These are phyloP conservation scores for Galbula dea DNA, from an alignment of 2,113 vertebrate genomes.

Conservation along the genomic window DNA sequence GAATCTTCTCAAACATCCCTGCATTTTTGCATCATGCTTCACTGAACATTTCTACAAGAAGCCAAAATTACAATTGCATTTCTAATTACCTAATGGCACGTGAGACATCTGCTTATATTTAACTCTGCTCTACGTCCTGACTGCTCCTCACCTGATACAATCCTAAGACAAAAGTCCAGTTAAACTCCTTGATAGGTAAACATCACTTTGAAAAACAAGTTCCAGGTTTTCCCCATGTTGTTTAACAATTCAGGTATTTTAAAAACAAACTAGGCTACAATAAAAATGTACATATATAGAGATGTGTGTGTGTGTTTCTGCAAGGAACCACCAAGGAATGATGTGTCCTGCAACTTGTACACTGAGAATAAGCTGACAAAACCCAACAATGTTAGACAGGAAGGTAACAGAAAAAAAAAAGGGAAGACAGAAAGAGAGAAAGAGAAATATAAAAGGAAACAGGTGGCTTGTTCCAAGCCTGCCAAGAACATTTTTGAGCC, in stretches of 20 bases:
- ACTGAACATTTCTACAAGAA: not conserved
- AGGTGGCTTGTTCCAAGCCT: slow-evolving; percentile 21
- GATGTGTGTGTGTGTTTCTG: not conserved
- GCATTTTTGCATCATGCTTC: not conserved
- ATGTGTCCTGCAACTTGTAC: not conserved
- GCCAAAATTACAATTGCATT: not conserved
- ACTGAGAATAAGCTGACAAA: not conserved
- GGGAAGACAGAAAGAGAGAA: no score
- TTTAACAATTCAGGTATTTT: not conserved
- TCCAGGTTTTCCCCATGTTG: not conserved
- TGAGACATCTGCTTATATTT: not conserved
- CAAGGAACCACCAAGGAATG: not conserved
- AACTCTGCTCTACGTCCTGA: not conserved
- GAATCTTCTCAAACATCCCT: not conserved
- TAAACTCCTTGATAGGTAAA: not conserved
- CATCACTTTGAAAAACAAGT: not conserved
- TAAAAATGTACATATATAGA: not conserved
- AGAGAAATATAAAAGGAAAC: not conserved
- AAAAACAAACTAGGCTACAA: not conserved
- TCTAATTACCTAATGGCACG: not conserved
- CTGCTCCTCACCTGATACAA: not conserved
- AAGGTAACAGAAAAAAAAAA: not conserved
- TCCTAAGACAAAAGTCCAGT: not conserved
- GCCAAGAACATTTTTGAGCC: slow-evolving; percentile 30
- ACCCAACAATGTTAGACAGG: not conserved